Evolutionary conservation across 2,888 invertebrate genomes (phyloP).

Genomic region (Calameuta filiformis): DNA sequence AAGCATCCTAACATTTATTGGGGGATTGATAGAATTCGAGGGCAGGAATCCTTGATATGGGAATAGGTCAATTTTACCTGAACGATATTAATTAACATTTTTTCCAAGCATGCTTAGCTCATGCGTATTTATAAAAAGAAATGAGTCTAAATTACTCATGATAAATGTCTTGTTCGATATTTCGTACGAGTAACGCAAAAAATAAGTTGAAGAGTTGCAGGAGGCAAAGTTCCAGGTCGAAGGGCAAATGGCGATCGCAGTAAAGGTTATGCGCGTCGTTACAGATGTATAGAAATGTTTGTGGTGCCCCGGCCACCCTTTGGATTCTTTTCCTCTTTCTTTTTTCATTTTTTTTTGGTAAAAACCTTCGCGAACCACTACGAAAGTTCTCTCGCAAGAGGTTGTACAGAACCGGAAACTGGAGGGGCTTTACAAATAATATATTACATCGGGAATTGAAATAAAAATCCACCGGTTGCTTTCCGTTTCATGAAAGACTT

Average conservation of each 20-base stretch:
- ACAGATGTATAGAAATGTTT: constrained; percentile 43
- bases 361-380: neutral
- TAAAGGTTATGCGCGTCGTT: constrained; percentile 46
- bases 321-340: neutral
- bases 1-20: neutral
- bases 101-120: too few species aligned
- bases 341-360: neutral
- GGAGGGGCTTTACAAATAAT: constrained; percentile 39
- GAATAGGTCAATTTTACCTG: too few species aligned
- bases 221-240: neutral
- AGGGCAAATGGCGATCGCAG: constrained; percentile 7
- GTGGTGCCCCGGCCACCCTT: constrained; percentile 13
- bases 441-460: constrained; percentile 49
- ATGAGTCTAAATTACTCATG: too few species aligned
- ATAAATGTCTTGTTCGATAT: neutral
- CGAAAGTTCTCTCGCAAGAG: neutral
- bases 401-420: neutral
- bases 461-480: constrained; percentile 62
- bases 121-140: too few species aligned
- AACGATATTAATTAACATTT: too few species aligned
- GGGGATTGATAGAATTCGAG: neutral
- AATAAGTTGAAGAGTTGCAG: neutral
- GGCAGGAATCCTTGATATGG: neutral
- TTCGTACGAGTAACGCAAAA: neutral
- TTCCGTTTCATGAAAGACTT: constrained; percentile 40